phyloP scores from a whole-genome alignment of 2,888 invertebrate species.

The Caenorhabditis sinica region DNA sequence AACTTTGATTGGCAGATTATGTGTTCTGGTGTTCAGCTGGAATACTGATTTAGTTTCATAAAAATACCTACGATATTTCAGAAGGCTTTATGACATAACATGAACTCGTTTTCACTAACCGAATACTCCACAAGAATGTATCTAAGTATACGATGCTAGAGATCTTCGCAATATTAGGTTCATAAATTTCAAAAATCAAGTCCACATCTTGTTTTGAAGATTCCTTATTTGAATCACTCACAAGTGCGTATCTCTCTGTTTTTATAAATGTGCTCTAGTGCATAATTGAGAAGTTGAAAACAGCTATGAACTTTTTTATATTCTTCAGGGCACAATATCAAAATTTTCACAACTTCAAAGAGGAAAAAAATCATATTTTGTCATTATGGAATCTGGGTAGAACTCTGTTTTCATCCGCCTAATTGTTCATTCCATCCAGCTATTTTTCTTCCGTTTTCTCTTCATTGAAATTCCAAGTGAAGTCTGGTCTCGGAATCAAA shows the following conservation, averaged over 20 bases:
- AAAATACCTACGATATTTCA: background rate
- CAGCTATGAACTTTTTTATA: background rate
- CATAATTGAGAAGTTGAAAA: background rate
- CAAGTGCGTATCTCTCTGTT: no score
- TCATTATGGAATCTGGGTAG: no score
- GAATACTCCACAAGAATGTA: no score
- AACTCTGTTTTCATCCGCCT: background rate
- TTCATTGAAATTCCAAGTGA: slow-evolving; percentile 21
- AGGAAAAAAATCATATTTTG: no score
- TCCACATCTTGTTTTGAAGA: background rate
- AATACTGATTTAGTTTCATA: background rate
- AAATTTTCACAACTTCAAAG: background rate
- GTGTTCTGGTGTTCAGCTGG: slow-evolving; percentile 33
- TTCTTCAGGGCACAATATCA: no score
- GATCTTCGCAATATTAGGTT: background rate
- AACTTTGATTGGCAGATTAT: slow-evolving; percentile 5
- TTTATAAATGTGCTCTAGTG: background rate
- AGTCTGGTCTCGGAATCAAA: slow-evolving; percentile 24
- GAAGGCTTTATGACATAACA: no score
- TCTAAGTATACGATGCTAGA: no score
- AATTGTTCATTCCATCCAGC: background rate
- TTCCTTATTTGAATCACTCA: no score
- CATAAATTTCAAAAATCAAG: background rate
- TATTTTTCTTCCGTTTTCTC: background rate
- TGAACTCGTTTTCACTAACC: no score